These are phyloP conservation scores for Cnemophilus loriae DNA, from an alignment of 2,113 vertebrate genomes.

Conservation along the genomic window DNA sequence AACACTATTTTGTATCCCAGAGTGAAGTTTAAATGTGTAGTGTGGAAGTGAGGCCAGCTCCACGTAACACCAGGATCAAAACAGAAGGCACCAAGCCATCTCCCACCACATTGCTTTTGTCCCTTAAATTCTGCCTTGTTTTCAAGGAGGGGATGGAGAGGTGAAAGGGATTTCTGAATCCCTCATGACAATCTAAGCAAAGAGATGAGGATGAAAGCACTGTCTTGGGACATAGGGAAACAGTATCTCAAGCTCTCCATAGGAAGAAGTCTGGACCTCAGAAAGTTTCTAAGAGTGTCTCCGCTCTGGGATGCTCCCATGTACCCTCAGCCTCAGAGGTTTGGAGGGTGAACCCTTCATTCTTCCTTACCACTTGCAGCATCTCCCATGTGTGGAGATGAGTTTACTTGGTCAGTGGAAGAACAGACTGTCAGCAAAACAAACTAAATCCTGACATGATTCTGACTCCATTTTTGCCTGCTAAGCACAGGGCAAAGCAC, in stretches of 20 bases:
- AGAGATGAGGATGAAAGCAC: neutral
- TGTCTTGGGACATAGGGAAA: neutral
- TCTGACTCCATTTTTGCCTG: neutral
- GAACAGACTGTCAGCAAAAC: neutral
- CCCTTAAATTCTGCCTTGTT: neutral
- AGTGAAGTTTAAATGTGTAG: neutral
- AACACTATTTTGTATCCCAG: neutral
- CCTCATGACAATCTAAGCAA: neutral
- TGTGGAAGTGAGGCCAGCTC: neutral
- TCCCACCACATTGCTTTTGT: neutral
- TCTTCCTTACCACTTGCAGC: neutral
- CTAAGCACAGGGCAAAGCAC: neutral
- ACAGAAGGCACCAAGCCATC: neutral
- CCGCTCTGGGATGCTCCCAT: neutral
- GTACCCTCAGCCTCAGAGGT: neutral
- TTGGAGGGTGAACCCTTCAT: neutral
- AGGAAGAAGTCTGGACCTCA: neutral
- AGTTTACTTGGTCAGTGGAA: neutral
- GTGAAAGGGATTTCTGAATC: neutral
- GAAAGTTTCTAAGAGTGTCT: neutral
- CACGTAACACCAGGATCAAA: neutral
- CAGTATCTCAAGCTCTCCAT: neutral
- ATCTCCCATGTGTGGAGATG: fast-evolving
- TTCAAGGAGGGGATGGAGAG: neutral
- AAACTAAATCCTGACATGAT: neutral